Conservation (phyloP, 2,113 vertebrate genomes). For the Myiopsitta monachus region DNA sequence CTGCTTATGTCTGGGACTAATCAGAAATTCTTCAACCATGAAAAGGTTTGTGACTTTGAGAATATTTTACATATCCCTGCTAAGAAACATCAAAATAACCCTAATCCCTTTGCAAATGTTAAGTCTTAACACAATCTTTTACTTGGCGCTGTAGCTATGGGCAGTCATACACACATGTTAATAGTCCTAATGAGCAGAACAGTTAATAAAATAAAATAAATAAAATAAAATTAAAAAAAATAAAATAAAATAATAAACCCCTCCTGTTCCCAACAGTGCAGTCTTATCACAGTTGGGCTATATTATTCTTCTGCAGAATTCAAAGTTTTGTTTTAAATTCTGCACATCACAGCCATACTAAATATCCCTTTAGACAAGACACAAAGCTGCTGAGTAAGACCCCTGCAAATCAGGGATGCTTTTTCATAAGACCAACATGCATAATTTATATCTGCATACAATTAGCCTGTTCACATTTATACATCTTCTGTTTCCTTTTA, state of each 20-base stretch:
- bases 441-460: constrained; percentile 87
- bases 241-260: neutral
- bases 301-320: constrained; percentile 71
- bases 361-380: constrained; percentile 81
- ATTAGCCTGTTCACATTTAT: constrained; percentile 86
- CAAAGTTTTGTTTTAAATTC: constrained; percentile 83
- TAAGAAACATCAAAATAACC: constrained; percentile 46
- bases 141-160: constrained; percentile 21
- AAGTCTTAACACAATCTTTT: constrained; percentile 55
- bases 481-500: constrained; percentile 79
- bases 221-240: constrained; percentile 10
- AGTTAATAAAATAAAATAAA: constrained; percentile 9
- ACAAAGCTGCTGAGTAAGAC: constrained; percentile 83
- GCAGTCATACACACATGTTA: neutral
- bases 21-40: constrained; percentile 40
- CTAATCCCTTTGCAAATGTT: constrained; percentile 56
- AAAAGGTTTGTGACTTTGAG: constrained; percentile 58
- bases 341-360: constrained; percentile 83
- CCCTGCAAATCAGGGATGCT: constrained; percentile 79
- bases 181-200: constrained; percentile 52
- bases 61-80: constrained; percentile 53
- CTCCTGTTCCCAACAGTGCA: constrained; percentile 20
- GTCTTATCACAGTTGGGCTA: constrained; percentile 57
- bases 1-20: constrained; percentile 23
- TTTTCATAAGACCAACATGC: constrained; percentile 83